Conservation (phyloP, 1,140 invertebrate genomes). For the Hylyphantes graminicola region DNA sequence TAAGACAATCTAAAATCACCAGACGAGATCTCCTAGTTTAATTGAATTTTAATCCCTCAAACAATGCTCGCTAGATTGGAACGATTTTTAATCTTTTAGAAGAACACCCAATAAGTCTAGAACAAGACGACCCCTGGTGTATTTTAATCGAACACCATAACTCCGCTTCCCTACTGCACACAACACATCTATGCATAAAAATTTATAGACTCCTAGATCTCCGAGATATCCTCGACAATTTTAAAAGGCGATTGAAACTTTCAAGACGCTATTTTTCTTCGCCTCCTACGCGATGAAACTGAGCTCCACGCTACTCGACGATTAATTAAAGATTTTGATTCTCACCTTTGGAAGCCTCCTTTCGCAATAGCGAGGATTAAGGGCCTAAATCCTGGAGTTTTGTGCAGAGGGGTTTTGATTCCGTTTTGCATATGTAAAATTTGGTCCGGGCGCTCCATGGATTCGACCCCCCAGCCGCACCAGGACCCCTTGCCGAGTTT, state of each 20-base stretch:
- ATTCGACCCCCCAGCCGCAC: neutral
- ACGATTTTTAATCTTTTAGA: conserved; percentile 44
- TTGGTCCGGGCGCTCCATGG: conserved; percentile 1
- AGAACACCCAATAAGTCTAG: neutral
- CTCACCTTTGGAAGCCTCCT: neutral
- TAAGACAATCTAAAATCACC: neutral
- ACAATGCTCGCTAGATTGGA: conserved; percentile 20
- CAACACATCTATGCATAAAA: neutral
- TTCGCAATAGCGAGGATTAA: conserved; percentile 45
- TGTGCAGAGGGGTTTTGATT: conserved; percentile 33
- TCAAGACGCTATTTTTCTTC: conserved; percentile 28
- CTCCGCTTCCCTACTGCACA: neutral
- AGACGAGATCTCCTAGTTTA: conserved; percentile 38
- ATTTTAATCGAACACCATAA: conserved; percentile 21
- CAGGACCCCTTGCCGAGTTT: conserved; percentile 23
- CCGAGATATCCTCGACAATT: conserved; percentile 13
- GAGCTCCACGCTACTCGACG: conserved; percentile 16
- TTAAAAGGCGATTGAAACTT: conserved; percentile 37
- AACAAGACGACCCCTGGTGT: conserved; percentile 6
- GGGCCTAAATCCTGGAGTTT: conserved; percentile 19
- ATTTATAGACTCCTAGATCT: no score
- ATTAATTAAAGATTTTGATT: conserved; percentile 54
- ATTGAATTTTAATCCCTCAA: conserved; percentile 53
- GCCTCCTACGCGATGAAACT: neutral
- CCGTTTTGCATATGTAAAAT: conserved; percentile 55